A percentile compares a stretch with the other conserved stretches of the same genome.
Conservation (phyloP, 1,140 invertebrate genomes). For the Acromyrmex heyeri region DNA sequence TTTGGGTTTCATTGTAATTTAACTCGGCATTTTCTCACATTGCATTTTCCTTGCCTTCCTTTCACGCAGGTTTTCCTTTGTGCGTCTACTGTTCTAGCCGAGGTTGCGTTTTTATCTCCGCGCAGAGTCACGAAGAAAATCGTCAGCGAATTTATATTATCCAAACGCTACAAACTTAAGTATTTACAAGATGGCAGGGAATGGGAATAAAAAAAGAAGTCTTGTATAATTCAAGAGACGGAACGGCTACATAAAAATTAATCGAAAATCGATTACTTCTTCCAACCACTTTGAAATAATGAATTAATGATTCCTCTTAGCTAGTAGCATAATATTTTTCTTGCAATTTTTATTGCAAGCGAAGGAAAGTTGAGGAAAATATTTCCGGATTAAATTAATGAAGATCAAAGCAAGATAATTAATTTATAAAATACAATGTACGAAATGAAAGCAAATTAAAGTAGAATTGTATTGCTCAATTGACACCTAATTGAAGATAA, state of each 20-base stretch:
- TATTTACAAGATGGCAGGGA: slow-evolving; percentile 34
- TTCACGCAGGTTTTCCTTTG: slow-evolving; percentile 14
- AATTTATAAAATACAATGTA: neutral
- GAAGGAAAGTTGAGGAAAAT: neutral
- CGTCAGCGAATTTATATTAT: slow-evolving; percentile 34
- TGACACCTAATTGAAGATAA: neutral
- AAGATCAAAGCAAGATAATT: neutral
- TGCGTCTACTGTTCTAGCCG: neutral
- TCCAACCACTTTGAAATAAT: slow-evolving; percentile 8
- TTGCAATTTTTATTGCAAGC: neutral
- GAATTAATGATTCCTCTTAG: slow-evolving; percentile 10
- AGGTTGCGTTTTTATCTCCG: slow-evolving; percentile 23
- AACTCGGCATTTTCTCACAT: neutral
- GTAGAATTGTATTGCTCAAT: neutral
- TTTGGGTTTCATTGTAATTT: neutral
- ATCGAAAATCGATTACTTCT: slow-evolving; percentile 12
- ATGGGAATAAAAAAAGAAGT: neutral
- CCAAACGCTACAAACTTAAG: slow-evolving; percentile 2
- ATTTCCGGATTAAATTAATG: neutral
- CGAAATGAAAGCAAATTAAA: neutral
- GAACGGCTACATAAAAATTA: slow-evolving; percentile 19
- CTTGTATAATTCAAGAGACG: slow-evolving; percentile 7
- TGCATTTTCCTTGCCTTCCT: slow-evolving; percentile 15
- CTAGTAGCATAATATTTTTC: neutral
- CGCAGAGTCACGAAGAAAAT: slow-evolving; percentile 8